Evolutionary conservation across 2,113 vertebrate genomes (phyloP).

Genomic region (Regulus satrapa): DNA sequence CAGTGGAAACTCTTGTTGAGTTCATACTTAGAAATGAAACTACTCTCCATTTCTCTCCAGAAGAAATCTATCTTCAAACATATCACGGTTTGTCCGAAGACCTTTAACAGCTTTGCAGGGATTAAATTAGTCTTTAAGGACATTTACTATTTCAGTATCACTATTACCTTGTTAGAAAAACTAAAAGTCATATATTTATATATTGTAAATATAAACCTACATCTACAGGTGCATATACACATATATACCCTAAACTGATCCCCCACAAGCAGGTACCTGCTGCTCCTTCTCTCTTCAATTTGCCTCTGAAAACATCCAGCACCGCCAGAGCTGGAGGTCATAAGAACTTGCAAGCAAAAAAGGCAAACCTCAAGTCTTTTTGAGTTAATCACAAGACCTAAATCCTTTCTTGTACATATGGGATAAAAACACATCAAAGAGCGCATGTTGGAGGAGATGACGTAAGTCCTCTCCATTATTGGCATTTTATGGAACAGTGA

Average conservation of each 20-base stretch:
- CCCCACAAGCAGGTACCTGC: not conserved
- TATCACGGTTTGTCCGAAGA: not conserved
- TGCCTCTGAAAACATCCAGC: not conserved
- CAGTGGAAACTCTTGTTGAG: not conserved
- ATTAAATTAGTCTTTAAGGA: not conserved
- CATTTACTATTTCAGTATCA: not conserved
- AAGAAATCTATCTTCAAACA: no score
- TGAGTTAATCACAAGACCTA: slow-evolving; percentile 7
- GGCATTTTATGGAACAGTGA: slow-evolving; percentile 31
- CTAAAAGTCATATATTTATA: not conserved
- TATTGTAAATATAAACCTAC: not conserved
- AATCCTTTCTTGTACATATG: not conserved
- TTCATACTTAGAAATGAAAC: not conserved
- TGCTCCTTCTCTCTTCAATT: not conserved
- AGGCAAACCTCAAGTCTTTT: not conserved
- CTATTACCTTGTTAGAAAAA: not conserved
- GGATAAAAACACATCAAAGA: slow-evolving; percentile 46
- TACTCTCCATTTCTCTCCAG: not conserved
- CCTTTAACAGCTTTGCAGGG: not conserved
- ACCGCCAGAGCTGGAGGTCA: not conserved
- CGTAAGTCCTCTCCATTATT: slow-evolving; percentile 19
- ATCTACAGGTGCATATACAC: not conserved
- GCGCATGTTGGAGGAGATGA: not conserved
- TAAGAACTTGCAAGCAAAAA: not conserved
- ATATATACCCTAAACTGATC: fast-evolving